Evolutionary conservation across 1,140 invertebrate species (phyloP), one percentile per base, ranked within the genome.

Genomic region (Penaeus vannamei): DNA sequence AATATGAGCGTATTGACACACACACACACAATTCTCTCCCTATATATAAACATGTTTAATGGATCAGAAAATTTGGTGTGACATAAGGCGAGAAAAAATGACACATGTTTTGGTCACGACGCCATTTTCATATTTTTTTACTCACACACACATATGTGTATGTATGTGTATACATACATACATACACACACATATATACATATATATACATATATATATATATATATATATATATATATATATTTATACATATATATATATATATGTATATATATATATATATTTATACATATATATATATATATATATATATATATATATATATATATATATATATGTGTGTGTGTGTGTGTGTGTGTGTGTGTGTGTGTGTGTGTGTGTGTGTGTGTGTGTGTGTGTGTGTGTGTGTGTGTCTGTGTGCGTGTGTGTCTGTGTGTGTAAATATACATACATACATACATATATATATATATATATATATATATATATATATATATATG

Each of bases 181-280:
- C 42, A 46, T 60, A 83, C 81, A n/a, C 42, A 36, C 32, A 81
- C 29, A n/a, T 17, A 19, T 29, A 19, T 32, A 79, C 29, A 79
- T 32, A 81, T 26, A 81, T 46, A 81, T 46, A 81, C 79, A 81
- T 42, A 19, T 61, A 64, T 29, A 26, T 26, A 61, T 26, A 69
- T 36, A 66, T 42, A 72, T 64, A 85, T 60, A 85, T 64, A 85
- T 60, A 85, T 64, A 85, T 60, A 85, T 64, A 85, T 60, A 85
- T 64, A 85, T 60, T 69, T 60, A 69, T 60, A 85, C 64, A 85
- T 60, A 69, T 60, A 85, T 60, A 85, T 60, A 69, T 60, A 85
- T 60, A 85, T 22, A 64, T 64, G 72, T 23, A 42, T 60, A 69
- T 32, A 7, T 36, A 69, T 36, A 62, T 62, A 26, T 17, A 84